Evolutionary conservation across 2,797 vertebrate genomes (phyloP).

Genomic region (Setipinna tenuifilis): DNA sequence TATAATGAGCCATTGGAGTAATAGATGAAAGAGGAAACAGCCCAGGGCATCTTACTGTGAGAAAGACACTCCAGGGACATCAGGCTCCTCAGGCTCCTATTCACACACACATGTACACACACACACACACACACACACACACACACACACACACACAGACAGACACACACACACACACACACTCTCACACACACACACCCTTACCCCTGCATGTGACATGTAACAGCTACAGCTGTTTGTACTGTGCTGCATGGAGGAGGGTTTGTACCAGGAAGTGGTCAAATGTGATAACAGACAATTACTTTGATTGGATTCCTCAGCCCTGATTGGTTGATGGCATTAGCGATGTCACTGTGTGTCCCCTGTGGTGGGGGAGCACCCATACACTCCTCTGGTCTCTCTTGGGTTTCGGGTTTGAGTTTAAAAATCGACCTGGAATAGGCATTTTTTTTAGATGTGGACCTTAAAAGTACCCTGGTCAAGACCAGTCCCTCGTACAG

Average conservation of each 20-base stretch:
- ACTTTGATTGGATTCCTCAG: background rate
- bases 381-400: no score
- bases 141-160: slow-evolving; percentile 6
- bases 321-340: background rate
- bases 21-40: background rate
- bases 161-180: slow-evolving; percentile 20
- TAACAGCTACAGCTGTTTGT: background rate
- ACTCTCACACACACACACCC: background rate
- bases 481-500: no score
- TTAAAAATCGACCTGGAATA: no score
- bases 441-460: no score
- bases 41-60: background rate
- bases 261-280: background rate
- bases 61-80: background rate
- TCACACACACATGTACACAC: slow-evolving; percentile 11
- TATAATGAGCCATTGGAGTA: background rate
- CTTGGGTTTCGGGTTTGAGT: background rate
- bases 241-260: background rate
- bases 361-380: background rate
- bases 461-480: no score
- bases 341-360: background rate
- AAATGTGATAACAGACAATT: background rate
- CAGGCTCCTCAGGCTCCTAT: background rate
- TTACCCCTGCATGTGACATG: slow-evolving; percentile 22
- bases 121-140: background rate